Base-by-base conservation (phyloP, 2,888 invertebrate species). In the Byasa hedistus region DNA sequence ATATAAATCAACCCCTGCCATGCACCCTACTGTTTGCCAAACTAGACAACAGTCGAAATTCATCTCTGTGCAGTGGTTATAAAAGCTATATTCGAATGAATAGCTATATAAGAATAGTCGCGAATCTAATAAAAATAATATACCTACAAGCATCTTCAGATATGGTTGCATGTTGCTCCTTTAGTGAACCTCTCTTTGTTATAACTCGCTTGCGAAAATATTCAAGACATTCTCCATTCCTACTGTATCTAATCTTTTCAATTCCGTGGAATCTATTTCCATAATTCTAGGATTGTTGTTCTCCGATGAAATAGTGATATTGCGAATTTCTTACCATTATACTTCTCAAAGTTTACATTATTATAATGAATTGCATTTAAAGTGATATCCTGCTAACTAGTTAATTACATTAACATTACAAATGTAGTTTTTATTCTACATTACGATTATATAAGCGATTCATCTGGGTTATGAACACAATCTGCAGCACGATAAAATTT, bases 1-100 rank as follows among this genome's bases (percentile, higher is more conserved):
- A 81, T 85, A 91, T 92, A 92, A 92, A 92, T 92, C 92, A 90
- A 79, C 81, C 84, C 83, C 83, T 84, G 81, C 83, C 81, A 78
- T 79, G 79, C 82, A 81, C 83, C 82, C 84, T 80, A 81, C 75
- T 70, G 85, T 83, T 86, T 89, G 87, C 86, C 86, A 87, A 87
- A 85, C 81, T 73, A 66, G 64, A 66, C 64, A 68, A 69, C 77
- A 75, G 52, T 39, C 70, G 68, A 84, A 78, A 72, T 71, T 73
- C 68, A 79, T 71, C 78, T 75, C 70, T 78, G 82, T 65, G 52
- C 24, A 56, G 0, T 7, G 2, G 5, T 2, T 10, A 48, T 64
- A 65, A 75, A 68, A 67, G 74, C 68, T 56, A 71, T 68, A 75
- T 79, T 81, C 22, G 61, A 57, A 44, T 69, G 70, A 10, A 17